Evolutionary conservation across 2,888 invertebrate species (phyloP), one percentile per base, ranked within the genome.

Genomic region (Strigamia crassipes): DNA sequence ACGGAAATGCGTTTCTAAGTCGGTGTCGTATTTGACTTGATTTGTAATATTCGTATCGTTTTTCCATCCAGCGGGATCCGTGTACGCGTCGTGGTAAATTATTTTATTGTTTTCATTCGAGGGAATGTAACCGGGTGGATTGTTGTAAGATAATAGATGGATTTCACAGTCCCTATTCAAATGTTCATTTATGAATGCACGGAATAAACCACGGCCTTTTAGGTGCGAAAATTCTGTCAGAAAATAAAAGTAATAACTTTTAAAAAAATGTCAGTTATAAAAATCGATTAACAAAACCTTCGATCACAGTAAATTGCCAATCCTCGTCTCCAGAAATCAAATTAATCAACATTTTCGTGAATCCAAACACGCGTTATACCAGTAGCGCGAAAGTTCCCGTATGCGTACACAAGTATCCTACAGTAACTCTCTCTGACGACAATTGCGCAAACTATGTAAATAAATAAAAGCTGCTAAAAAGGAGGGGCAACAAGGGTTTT

Each of bases 241-340:
- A 8, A 12, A 13, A 61, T 23, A 61, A 61, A 56, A 2, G n/a
- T n/a, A 56, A 15, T 9, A 56, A 21, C n/a, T 8, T 61, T 1
- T 23, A 61, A 61, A 0, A 21, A 61, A 61, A 9, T n/a, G 18
- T 21, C 18, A 10, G 21, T 61, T 10, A 3, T 46, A 10, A 61
- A 18, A 21, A 6, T 61, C 21, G 13, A 4, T 79, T 13, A 66
- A n/a, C 15, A 15, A 12, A 4, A 46, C 80, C 80, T 31, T 80
- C 42, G 12, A 46, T 80, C 8, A 46, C 15, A 51, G 56, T 34
- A 15, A 80, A 41, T 80, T 51, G 15, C 51, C 18, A 31, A 56
- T 46, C 80, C n/a, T 80, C 51, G 51, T 42, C 23, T n/a, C 46
- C 42, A 12, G 80, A 80, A 21, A 46, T 9, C 10, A 80, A 31